Base-by-base conservation (phyloP, 2,797 vertebrate genomes). In the Podargus strigoides region DNA sequence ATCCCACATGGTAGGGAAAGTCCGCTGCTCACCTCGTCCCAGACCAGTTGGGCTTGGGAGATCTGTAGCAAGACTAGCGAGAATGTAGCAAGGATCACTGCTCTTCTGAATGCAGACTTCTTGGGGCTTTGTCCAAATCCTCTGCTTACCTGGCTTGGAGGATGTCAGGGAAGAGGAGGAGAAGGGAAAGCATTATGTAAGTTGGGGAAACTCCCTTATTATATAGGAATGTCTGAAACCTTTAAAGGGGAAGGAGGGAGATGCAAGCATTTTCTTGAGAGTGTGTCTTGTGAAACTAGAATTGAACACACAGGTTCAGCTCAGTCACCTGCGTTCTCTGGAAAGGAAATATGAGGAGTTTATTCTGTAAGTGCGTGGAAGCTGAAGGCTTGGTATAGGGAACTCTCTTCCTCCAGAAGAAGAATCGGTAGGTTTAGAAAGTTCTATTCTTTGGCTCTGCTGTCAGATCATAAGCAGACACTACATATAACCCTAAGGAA, bases 151-250 rank as follows among this genome's bases (percentile, higher is more conserved):
- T 4, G 1, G 0, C 80, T 82, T 5, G 32, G 34, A 79, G 27
- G 8, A 36, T 67, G 8, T 82, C 74, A 90, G 19, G 59, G 59
- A 93, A 86, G 50, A 93, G 56, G 28, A 87, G 36, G 56, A 93
- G 36, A 90, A 78, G 36, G 32, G 27, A 82, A 76, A 90, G 6
- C 19, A 23, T 55, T 67, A 28, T 14, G 74, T 86, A 90, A 94
- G 77, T 82, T 60, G 63, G 44, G 50, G n/a, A 49, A 92, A 67
- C 4, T 59, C 39, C 4, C 15, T 75, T 62, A 28, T 50, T 85
- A 58, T 44, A 32, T 66, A 52, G 27, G 14, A 32, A 32, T 32
- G 14, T 58, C 49, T 90, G 59, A 86, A 86, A 56, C 27, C 73
- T 76, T 56, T 63, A 73, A 66, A 39, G 22, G 9, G 24, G 10